Evolutionary conservation across 1,140 invertebrate genomes (phyloP).

Genomic region (Cydia pomonella): DNA sequence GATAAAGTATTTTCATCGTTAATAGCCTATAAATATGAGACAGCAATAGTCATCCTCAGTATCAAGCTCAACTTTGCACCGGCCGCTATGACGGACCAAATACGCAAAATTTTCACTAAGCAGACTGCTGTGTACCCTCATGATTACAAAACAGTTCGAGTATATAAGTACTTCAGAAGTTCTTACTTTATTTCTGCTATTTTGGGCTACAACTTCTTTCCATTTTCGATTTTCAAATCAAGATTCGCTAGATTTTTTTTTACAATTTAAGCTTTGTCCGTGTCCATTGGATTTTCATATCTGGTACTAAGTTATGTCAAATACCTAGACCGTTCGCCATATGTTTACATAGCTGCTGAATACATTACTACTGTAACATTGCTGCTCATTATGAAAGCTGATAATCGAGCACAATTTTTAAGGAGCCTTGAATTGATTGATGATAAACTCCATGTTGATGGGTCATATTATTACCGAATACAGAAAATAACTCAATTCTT

Average conservation of each 20-base stretch:
- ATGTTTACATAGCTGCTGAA: not conserved
- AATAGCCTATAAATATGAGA: not conserved
- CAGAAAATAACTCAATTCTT: not conserved
- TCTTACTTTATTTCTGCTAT: not conserved
- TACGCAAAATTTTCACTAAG: not conserved
- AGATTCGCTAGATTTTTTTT: not conserved
- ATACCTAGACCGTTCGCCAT: not conserved
- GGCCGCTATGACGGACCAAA: not conserved
- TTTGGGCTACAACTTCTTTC: constrained; percentile 6
- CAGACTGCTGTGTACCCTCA: not conserved
- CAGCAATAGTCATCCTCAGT: not conserved
- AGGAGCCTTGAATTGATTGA: not conserved
- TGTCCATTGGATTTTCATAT: constrained; percentile 6
- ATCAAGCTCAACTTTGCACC: not conserved
- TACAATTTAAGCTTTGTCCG: not conserved
- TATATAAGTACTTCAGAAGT: constrained; percentile 3
- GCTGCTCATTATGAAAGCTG: not conserved
- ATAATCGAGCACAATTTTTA: not conserved
- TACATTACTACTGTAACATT: constrained; percentile 1
- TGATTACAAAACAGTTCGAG: not conserved
- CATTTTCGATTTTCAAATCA: constrained; percentile 9
- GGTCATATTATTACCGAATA: not conserved
- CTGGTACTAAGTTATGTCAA: constrained; percentile 4
- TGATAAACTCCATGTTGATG: not conserved
- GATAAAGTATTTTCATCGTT: constrained; percentile 1